These are phyloP conservation scores for Cydia strobilella DNA, from an alignment of 1,140 invertebrate species.

Conservation along the genomic window DNA sequence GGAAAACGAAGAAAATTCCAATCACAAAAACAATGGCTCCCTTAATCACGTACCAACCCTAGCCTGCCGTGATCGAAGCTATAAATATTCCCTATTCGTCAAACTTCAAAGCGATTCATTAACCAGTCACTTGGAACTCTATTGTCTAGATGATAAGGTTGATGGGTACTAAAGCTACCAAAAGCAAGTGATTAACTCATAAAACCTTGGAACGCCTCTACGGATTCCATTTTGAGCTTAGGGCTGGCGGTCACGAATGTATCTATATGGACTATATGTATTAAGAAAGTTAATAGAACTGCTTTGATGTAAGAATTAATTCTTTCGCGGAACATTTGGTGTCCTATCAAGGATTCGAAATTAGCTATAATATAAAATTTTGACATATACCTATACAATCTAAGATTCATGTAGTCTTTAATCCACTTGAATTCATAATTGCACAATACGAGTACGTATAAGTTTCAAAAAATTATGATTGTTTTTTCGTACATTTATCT, in stretches of 20 bases:
- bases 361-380: too few relatives aligned
- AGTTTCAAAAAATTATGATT: too few relatives aligned
- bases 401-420: too few relatives aligned
- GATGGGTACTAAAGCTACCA: too few relatives aligned
- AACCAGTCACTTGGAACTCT: background rate
- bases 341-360: too few relatives aligned
- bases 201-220: slow-evolving; percentile 43
- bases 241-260: slow-evolving; percentile 14
- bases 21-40: background rate
- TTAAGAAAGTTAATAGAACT: background rate
- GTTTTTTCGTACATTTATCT: too few relatives aligned
- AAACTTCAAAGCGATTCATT: slow-evolving; percentile 59
- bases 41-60: background rate
- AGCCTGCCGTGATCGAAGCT: slow-evolving; percentile 58
- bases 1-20: background rate
- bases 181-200: slow-evolving; percentile 64
- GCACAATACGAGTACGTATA: too few relatives aligned
- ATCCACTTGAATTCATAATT: too few relatives aligned
- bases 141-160: too few relatives aligned
- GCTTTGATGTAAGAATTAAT: background rate
- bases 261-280: background rate
- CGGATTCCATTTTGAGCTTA: background rate
- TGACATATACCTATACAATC: too few relatives aligned
- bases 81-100: slow-evolving; percentile 69
- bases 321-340: background rate